phyloP scores from a whole-genome alignment of 2,888 invertebrate species.

The Campoplex capitator region DNA sequence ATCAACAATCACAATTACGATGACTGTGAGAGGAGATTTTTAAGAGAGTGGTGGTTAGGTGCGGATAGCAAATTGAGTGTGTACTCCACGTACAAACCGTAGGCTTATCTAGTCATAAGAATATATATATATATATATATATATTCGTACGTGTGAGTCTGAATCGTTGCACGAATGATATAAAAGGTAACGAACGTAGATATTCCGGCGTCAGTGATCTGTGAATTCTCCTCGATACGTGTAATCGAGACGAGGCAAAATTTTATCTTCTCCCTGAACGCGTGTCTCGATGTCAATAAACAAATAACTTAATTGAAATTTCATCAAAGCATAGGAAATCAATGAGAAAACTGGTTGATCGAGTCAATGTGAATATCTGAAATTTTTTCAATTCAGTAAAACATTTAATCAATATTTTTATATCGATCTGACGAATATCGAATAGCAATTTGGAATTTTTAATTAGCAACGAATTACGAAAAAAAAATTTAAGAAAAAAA shows the following conservation, averaged over 20 bases:
- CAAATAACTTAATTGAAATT: neutral
- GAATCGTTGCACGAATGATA: conserved; percentile 68
- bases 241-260: conserved; percentile 20
- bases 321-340: neutral
- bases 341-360: neutral
- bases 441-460: neutral
- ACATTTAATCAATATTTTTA: neutral
- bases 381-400: neutral
- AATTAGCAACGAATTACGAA: too few relatives aligned
- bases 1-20: conserved; percentile 15
- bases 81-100: conserved; percentile 25
- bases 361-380: neutral
- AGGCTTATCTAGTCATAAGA: conserved; percentile 67
- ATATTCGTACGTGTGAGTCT: conserved; percentile 53
- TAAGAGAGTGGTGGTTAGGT: neutral
- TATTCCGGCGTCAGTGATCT: conserved; percentile 76
- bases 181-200: conserved; percentile 77
- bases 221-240: conserved; percentile 63
- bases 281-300: neutral
- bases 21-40: neutral
- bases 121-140: neutral
- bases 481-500: too few relatives aligned
- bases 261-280: conserved; percentile 3
- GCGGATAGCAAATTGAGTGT: conserved; percentile 1
- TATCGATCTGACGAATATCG: neutral